These are phyloP conservation scores for Pemphigus obesinymphae DNA, from an alignment of 1,140 invertebrate species.

Conservation along the genomic window DNA sequence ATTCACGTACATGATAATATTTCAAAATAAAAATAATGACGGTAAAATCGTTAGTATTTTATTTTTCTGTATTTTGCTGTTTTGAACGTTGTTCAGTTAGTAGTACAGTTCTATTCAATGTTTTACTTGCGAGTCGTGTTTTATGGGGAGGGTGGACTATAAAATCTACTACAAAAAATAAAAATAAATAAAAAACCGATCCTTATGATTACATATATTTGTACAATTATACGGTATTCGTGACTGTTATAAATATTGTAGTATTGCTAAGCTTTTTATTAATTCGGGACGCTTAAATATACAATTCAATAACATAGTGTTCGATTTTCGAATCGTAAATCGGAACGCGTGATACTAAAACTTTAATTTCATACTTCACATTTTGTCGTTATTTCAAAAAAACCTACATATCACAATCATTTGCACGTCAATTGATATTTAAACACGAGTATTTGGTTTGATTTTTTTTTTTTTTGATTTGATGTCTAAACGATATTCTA, in stretches of 20 bases:
- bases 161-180: too few relatives aligned
- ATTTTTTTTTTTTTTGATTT: too few relatives aligned
- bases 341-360: neutral
- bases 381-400: neutral
- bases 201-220: neutral
- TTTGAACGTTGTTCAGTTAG: neutral
- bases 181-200: too few relatives aligned
- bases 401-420: neutral
- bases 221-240: neutral
- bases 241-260: neutral
- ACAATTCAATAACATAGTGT: neutral
- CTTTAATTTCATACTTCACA: neutral
- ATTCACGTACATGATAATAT: neutral
- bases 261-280: neutral
- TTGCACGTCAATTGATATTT: neutral
- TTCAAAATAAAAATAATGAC: neutral
- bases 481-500: neutral
- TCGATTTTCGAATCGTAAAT: neutral
- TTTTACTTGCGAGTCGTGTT: too few relatives aligned
- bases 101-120: too few relatives aligned
- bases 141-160: too few relatives aligned
- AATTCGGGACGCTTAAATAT: neutral
- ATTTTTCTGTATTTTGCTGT: neutral
- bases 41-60: neutral
- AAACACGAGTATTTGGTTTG: neutral